Evolutionary conservation across 2,888 invertebrate genomes (phyloP), one percentile per base, ranked within the genome.

Genomic region (Periphyllus acericola): DNA sequence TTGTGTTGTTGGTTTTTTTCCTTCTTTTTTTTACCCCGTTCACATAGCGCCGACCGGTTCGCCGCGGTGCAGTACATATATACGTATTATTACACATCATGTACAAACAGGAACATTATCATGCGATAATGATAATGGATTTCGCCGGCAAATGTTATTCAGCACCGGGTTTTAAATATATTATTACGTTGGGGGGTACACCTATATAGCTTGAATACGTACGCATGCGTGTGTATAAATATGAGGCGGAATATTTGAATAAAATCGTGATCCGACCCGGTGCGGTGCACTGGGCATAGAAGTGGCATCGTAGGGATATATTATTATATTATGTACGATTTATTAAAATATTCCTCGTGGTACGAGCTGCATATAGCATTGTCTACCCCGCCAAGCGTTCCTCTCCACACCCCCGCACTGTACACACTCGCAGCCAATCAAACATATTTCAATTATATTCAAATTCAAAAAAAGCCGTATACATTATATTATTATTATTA

Each of bases 191-290:
- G 14, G n/a, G 46, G 76, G 76, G n/a, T n/a, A n/a, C n/a, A n/a
- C n/a, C n/a, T n/a, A n/a, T n/a, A n/a, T n/a, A n/a, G n/a, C n/a
- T n/a, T n/a, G n/a, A n/a, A n/a, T n/a, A n/a, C n/a, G n/a, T 76
- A 40, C 14, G 3, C 14, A 14, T 14, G 14, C 14, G 46, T 14
- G 46, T 14, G 46, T 46, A 11, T 46, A 46, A 46, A 46, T 46
- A 11, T 46, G 14, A 1, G 46, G 46, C 3, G 14, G 36, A 19
- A 66, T n/a, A 68, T 68, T 78, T 68, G 52, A 78, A 85, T 85
- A 85, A 85, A 78, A 78, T 85, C 85, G 85, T 78, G 85, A 85
- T 66, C 76, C 76, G 66, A 76, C 32, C 46, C 19, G n/a, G 9
- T 19, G 55, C 32, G 36, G 72, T 52, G 5, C 34, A 1, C 14